Conservation (phyloP, 2,888 invertebrate species). For the Nesidiocoris tenuis region DNA sequence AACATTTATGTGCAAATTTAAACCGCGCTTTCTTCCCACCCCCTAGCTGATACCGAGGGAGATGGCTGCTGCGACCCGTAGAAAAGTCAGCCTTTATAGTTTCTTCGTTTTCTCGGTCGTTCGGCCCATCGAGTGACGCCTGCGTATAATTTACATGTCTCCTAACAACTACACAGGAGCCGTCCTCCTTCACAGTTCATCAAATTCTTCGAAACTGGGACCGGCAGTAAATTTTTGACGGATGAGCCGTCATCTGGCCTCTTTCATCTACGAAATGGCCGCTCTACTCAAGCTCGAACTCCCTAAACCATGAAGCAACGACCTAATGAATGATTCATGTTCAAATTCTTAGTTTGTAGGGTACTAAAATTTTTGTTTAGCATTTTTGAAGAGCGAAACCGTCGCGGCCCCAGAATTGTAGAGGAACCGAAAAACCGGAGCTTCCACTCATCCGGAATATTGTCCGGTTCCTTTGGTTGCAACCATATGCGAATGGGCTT, state of each 20-base stretch:
- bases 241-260: background rate
- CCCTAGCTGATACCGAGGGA: background rate
- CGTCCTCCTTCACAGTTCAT: constrained; percentile 12
- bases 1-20: constrained; percentile 48
- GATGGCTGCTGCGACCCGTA: background rate
- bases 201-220: constrained; percentile 9
- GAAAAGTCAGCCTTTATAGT: background rate
- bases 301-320: too few species aligned
- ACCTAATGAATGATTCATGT: too few species aligned
- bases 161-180: too few species aligned
- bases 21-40: constrained; percentile 16
- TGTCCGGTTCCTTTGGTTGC: too few species aligned
- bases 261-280: constrained; percentile 12
- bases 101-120: background rate
- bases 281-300: too few species aligned
- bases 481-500: too few species aligned
- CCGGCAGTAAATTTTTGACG: constrained; percentile 11
- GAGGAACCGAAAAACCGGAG: too few species aligned
- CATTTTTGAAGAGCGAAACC: too few species aligned
- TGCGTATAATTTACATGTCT: background rate
- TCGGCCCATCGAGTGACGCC: background rate
- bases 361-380: too few species aligned
- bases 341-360: too few species aligned
- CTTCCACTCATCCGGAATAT: too few species aligned
- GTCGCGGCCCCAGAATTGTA: too few species aligned